Evolutionary conservation across 1,140 invertebrate genomes (phyloP).

Genomic region (Cyclina sinensis): DNA sequence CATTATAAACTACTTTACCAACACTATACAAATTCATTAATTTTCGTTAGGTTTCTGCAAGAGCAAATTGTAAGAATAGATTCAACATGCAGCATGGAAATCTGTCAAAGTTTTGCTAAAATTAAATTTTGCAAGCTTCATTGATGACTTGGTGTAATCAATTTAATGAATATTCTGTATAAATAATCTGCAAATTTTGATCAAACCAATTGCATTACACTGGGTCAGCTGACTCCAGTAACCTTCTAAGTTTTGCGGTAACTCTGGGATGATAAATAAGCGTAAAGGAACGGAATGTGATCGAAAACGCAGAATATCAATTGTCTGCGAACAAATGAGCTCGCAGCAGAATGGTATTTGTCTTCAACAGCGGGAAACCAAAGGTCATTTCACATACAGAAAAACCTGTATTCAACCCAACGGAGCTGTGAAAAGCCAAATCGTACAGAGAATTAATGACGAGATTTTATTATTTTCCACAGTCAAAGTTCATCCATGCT

Average conservation of each 20-base stretch:
- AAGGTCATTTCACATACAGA: conserved; percentile 60
- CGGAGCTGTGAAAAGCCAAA: conserved; percentile 54
- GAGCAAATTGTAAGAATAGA: conserved; percentile 40
- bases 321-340: conserved; percentile 53
- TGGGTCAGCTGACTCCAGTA: conserved; percentile 8
- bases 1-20: conserved; percentile 16
- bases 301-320: conserved; percentile 23
- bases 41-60: conserved; percentile 61
- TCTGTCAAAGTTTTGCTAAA: conserved; percentile 55
- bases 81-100: conserved; percentile 22
- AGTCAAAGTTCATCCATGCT: conserved; percentile 36
- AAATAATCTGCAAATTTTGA: conserved; percentile 61
- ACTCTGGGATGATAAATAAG: conserved; percentile 53
- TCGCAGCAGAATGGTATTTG: conserved; percentile 10
- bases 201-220: conserved; percentile 56
- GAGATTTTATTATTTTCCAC: conserved; percentile 61
- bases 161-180: conserved; percentile 59
- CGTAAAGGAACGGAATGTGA: conserved; percentile 44
- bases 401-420: conserved; percentile 28
- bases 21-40: conserved; percentile 64
- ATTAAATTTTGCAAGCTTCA: conserved; percentile 60
- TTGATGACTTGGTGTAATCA: conserved; percentile 29
- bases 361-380: conserved; percentile 27
- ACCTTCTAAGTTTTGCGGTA: conserved; percentile 18
- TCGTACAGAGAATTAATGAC: conserved; percentile 61